phyloP scores from a whole-genome alignment of 2,888 invertebrate genomes.

The Meliscaeva auricollis region DNA sequence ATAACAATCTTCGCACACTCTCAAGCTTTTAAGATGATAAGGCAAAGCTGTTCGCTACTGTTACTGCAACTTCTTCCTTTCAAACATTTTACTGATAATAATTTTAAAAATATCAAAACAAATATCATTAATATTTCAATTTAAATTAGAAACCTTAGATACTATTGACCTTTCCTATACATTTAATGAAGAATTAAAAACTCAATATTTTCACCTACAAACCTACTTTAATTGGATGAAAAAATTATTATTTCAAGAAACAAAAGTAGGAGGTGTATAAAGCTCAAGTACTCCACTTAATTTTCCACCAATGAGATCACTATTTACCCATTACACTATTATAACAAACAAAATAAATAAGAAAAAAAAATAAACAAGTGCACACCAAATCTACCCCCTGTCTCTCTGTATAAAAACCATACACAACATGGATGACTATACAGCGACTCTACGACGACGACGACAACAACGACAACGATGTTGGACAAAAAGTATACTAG shows the following conservation, averaged over 20 bases:
- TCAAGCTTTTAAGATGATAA: too few relatives aligned
- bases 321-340: slow-evolving; percentile 70
- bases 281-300: slow-evolving; percentile 66
- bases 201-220: slow-evolving; percentile 21
- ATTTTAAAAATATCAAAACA: too few relatives aligned
- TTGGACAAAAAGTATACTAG: slow-evolving; percentile 7
- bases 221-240: neutral
- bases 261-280: slow-evolving; percentile 71
- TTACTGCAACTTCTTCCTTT: too few relatives aligned
- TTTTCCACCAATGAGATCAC: slow-evolving; percentile 76
- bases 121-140: too few relatives aligned
- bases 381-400: slow-evolving; percentile 59
- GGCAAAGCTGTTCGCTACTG: too few relatives aligned
- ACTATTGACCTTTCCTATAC: too few relatives aligned
- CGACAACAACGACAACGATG: slow-evolving; percentile 11
- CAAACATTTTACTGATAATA: too few relatives aligned
- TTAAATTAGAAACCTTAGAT: too few relatives aligned
- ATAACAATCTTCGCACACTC: too few relatives aligned
- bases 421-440: slow-evolving; percentile 8
- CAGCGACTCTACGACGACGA: slow-evolving; percentile 33
- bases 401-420: slow-evolving; percentile 7
- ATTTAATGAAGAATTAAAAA: too few relatives aligned
- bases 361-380: slow-evolving; percentile 54
- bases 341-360: slow-evolving; percentile 39
- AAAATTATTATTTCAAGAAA: slow-evolving; percentile 10